phyloP scores from a whole-genome alignment of 92 coral and sea anemone genomes.

The Palythoa grandiflora region DNA sequence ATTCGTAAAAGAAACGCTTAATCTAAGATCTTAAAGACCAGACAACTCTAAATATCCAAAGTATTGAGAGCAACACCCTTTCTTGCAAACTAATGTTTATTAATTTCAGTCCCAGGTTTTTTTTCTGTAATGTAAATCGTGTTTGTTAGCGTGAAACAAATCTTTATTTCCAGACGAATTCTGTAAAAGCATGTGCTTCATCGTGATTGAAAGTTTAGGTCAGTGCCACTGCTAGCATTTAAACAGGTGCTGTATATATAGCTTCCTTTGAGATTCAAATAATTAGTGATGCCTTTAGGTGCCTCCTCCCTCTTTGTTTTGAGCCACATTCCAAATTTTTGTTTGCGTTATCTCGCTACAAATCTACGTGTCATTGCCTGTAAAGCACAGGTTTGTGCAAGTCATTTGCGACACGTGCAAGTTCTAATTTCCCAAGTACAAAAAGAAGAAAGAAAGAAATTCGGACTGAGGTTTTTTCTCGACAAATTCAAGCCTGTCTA shows the following conservation, averaged over 20 bases:
- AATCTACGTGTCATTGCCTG: not conserved
- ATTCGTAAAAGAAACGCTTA: not conserved
- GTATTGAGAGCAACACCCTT: no score
- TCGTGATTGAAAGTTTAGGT: not conserved
- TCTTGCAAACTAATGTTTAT: no score
- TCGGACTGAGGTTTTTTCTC: not conserved
- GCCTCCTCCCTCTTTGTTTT: not conserved
- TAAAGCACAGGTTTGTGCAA: not conserved
- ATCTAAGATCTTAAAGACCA: not conserved
- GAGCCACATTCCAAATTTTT: not conserved
- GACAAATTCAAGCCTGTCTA: no score
- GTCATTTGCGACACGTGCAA: not conserved
- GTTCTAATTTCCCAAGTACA: not conserved
- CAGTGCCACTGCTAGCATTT: not conserved
- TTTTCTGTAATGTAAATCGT: not conserved
- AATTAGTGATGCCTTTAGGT: not conserved
- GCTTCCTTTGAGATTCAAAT: not conserved
- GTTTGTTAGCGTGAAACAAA: no score
- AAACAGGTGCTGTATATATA: not conserved
- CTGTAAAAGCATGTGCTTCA: slow-evolving; percentile 1
- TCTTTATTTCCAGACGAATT: not conserved
- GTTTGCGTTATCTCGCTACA: not conserved
- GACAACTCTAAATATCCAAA: no score
- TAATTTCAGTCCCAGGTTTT: not conserved
- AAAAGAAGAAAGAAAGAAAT: not conserved